Base-by-base conservation (phyloP, 2,888 invertebrate genomes). In the Hemistola chrysoprasaria region DNA sequence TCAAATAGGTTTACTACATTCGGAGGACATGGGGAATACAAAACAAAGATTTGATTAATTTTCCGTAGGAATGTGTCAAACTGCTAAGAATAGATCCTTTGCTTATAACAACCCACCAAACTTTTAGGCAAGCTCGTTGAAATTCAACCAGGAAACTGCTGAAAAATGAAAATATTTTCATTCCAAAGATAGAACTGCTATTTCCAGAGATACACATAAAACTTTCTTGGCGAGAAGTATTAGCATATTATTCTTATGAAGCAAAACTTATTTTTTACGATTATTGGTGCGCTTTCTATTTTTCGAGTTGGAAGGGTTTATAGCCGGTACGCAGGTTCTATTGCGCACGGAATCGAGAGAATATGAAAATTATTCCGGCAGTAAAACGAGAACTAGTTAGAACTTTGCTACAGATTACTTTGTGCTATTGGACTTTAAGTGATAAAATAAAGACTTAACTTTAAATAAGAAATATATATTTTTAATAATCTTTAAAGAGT, bases 201-300 rank as follows among this genome's bases (percentile, higher is more conserved):
- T 34, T 29, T 43, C 25, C 38, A 29, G 22, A 6, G 27, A 41
- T 53, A 57, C 45, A 47, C 49, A 56, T 57, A 56, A 54, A 57
- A 53, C 40, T 52, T 43, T 21, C 48, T 40, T 46, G 45, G 51
- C 52, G 49, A 48, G 41, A 44, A 43, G 37, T 54, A 54, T 59
- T 62, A 51, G 48, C 56, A 63, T 61, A 65, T 62, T 61, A 56
- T 58, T 58, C 45, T 47, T 43, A 47, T 38, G 50, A 53, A 53
- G 65, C 55, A 57, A 64, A 63, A 56, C 61, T 56, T 55, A 53
- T 54, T 56, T 62, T 64, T 59, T 56, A 61, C 41, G 54, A 53
- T 61, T 56, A 58, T 56, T 55, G 30, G 39, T 41, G 49, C 36
- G 47, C 34, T 47, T 38, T 46, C 38, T 48, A 45, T 50, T 43